phyloP scores from a whole-genome alignment of 2,113 vertebrate species.

The Phasianus colchicus region DNA sequence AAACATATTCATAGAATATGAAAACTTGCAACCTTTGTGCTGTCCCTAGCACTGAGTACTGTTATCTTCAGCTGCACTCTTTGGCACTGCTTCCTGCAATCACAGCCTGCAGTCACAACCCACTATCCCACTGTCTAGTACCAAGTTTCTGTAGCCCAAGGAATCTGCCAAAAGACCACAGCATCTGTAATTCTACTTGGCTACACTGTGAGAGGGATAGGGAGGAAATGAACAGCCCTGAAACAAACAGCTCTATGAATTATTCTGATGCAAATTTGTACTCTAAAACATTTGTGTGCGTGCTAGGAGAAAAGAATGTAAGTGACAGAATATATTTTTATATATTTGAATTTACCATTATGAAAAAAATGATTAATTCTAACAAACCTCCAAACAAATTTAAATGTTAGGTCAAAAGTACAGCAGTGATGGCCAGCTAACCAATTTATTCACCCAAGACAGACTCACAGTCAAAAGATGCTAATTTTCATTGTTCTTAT shows the following conservation, averaged over 20 bases:
- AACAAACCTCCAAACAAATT: slow-evolving; percentile 42
- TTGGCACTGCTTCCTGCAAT: not conserved
- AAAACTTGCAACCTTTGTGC: not conserved
- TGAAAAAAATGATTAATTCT: slow-evolving; percentile 63
- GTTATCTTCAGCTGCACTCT: not conserved
- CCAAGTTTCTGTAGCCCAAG: not conserved
- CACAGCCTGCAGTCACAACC: not conserved
- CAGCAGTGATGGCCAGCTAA: not conserved
- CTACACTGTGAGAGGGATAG: not conserved
- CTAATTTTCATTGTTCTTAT: not conserved
- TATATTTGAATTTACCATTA: slow-evolving; percentile 70
- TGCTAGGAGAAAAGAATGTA: slow-evolving; percentile 48
- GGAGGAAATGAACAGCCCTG: slow-evolving; percentile 28
- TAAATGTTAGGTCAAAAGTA: slow-evolving; percentile 26
- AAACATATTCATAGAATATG: fast-evolving
- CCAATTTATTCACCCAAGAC: not conserved
- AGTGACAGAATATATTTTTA: slow-evolving; percentile 59
- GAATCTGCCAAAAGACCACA: not conserved
- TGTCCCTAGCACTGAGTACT: not conserved
- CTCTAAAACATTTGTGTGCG: slow-evolving; percentile 11
- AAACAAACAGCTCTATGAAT: slow-evolving; percentile 43
- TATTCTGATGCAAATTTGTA: slow-evolving; percentile 67
- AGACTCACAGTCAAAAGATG: not conserved
- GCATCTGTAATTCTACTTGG: not conserved
- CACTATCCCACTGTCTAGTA: not conserved